Percentiles rank a stretch among this genome's conserved stretches.
These are phyloP conservation scores for Cheilosia soror DNA, from an alignment of 2,888 invertebrate genomes.

Conservation along the genomic window DNA sequence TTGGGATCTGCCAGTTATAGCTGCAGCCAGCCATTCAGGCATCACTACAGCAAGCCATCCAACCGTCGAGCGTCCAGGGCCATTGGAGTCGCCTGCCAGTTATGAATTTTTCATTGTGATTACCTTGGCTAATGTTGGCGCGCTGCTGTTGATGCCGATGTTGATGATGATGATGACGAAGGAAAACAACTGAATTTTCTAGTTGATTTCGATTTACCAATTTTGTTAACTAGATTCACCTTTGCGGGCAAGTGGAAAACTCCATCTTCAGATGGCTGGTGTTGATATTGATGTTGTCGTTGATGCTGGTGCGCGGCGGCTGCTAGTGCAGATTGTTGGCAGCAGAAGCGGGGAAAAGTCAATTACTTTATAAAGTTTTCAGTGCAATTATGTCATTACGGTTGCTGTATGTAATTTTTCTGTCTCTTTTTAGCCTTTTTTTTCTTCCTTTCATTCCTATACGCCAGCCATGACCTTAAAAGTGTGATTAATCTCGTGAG, in stretches of 20 bases:
- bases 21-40: constrained; percentile 41
- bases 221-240: constrained; percentile 73
- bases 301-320: constrained; percentile 20
- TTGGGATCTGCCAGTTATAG: constrained; percentile 47
- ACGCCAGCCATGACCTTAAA: constrained; percentile 73
- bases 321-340: constrained; percentile 17
- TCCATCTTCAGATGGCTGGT: constrained; percentile 54
- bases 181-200: constrained; percentile 68
- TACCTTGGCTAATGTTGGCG: constrained; percentile 45
- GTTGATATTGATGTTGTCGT: constrained; percentile 7
- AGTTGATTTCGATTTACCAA: constrained; percentile 72
- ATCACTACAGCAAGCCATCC: constrained; percentile 17
- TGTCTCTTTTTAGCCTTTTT: constrained; percentile 6
- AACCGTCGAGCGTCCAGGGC: constrained; percentile 33
- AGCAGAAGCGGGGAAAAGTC: constrained; percentile 70
- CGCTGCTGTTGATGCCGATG: constrained; percentile 1
- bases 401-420: neutral
- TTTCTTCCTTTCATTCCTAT: constrained; percentile 41
- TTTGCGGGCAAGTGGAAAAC: constrained; percentile 72
- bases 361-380: constrained; percentile 72
- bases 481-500: constrained; percentile 70
- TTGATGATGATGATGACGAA: constrained; percentile 18
- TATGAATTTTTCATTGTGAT: constrained; percentile 68
- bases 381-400: constrained; percentile 74
- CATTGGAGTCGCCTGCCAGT: constrained; percentile 54